These are phyloP conservation scores for Catamblyrhynchus diadema DNA, from an alignment of 2,797 vertebrate genomes.

Conservation along the genomic window DNA sequence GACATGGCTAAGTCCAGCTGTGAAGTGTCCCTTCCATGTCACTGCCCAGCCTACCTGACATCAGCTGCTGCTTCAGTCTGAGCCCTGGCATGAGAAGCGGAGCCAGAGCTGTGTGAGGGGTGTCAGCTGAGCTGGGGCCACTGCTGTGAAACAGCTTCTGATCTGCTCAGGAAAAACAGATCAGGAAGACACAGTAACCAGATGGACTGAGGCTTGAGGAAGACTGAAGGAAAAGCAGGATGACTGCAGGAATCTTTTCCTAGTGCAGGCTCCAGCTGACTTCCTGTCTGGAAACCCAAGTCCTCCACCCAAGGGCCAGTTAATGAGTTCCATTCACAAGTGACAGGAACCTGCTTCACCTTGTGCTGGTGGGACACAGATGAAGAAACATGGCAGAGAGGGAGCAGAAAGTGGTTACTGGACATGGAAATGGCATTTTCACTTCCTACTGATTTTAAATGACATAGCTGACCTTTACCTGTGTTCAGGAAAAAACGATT, in stretches of 20 bases:
- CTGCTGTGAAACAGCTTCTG: not conserved
- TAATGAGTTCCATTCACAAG: not conserved
- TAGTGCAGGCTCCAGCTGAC: not conserved
- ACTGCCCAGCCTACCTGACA: not conserved
- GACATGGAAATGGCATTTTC: not conserved
- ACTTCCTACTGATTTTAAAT: not conserved
- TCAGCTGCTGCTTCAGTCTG: not conserved
- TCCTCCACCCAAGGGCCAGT: not conserved
- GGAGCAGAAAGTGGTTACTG: not conserved
- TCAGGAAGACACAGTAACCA: not conserved
- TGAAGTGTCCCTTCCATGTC: accelerated
- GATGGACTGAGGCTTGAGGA: not conserved
- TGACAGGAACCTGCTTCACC: not conserved
- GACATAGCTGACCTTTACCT: not conserved
- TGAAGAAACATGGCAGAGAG: not conserved
- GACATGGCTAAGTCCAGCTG: not conserved
- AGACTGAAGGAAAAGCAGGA: not conserved
- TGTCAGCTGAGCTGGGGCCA: not conserved
- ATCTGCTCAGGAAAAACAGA: not conserved
- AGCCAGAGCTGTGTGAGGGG: not conserved
- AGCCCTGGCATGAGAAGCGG: accelerated
- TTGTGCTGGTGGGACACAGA: not conserved
- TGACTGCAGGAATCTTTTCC: not conserved
- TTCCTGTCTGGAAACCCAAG: not conserved
- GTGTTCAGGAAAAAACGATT: not conserved